Conservation (phyloP, 2,888 invertebrate species). For the Polydesmus complanatus region DNA sequence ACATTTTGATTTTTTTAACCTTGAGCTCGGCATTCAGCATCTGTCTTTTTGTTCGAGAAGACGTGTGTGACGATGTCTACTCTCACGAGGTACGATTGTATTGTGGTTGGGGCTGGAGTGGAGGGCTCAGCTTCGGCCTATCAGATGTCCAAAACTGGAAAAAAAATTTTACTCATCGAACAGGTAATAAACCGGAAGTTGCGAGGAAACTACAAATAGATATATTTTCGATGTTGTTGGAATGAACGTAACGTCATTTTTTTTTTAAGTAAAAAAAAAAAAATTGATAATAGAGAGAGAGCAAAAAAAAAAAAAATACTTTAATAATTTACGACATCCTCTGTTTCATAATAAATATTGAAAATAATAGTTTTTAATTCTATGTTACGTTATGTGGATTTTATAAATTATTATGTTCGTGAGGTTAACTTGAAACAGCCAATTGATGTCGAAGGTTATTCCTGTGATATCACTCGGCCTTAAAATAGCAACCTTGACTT, state of each 20-base stretch:
- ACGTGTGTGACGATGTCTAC: background rate
- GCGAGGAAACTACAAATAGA: background rate
- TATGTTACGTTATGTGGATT: no score
- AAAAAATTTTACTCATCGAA: conserved; percentile 28
- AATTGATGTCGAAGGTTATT: background rate
- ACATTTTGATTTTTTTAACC: no score
- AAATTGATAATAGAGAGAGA: no score
- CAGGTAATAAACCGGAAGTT: conserved; percentile 24
- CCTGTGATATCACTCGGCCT: background rate
- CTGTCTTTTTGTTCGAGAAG: background rate
- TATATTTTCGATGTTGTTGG: no score
- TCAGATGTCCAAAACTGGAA: conserved; percentile 25
- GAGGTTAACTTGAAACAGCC: no score
- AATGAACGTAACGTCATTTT: no score
- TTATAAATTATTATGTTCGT: no score
- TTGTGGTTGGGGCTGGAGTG: conserved; percentile 32
- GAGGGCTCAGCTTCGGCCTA: conserved; percentile 31
- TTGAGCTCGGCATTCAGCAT: background rate
- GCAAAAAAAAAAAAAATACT: no score
- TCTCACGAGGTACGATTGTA: conserved; percentile 16
- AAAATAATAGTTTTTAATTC: no score
- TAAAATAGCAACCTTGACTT: background rate
- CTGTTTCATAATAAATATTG: no score
- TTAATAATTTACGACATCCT: no score
- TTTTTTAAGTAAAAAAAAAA: no score